Evolutionary conservation across 1,140 invertebrate genomes (phyloP).

Genomic region (Drosophila fuyamai): DNA sequence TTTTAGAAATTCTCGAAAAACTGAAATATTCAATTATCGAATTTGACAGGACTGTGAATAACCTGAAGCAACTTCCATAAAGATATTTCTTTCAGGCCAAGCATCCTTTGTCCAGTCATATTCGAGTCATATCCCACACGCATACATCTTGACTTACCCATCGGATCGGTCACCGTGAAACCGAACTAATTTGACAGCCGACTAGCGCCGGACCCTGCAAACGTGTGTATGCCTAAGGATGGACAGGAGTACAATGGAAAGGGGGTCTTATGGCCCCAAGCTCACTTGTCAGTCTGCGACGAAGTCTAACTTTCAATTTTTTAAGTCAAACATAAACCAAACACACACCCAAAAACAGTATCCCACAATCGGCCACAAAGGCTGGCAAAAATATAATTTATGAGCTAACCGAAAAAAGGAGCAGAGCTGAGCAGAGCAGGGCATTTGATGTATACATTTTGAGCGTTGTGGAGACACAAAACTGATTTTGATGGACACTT

Average conservation of each 20-base stretch:
- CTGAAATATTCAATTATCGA: too few relatives aligned
- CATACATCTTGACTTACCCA: conserved; percentile 27
- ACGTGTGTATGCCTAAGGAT: conserved; percentile 1
- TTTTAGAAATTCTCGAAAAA: too few relatives aligned
- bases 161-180: conserved; percentile 64
- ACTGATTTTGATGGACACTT: conserved; percentile 83
- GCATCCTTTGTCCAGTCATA: not conserved
- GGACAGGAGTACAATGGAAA: conserved; percentile 14
- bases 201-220: conserved; percentile 63
- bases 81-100: not conserved
- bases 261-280: conserved; percentile 25
- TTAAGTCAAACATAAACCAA: conserved; percentile 18
- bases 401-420: conserved; percentile 52
- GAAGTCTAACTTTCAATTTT: conserved; percentile 66
- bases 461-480: conserved; percentile 76
- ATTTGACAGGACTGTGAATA: not conserved
- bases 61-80: not conserved
- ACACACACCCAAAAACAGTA: conserved; percentile 16
- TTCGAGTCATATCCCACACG: not conserved
- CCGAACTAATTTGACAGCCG: conserved; percentile 75
- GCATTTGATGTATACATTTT: conserved; percentile 81
- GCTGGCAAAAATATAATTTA: conserved; percentile 73
- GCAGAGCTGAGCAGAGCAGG: conserved; percentile 18
- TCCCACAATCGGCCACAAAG: conserved; percentile 16
- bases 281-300: conserved; percentile 61